A percentile compares a stretch with the other conserved stretches of the same genome.
Conservation (phyloP, 2,797 vertebrate species). For the Graptemys geographica region DNA sequence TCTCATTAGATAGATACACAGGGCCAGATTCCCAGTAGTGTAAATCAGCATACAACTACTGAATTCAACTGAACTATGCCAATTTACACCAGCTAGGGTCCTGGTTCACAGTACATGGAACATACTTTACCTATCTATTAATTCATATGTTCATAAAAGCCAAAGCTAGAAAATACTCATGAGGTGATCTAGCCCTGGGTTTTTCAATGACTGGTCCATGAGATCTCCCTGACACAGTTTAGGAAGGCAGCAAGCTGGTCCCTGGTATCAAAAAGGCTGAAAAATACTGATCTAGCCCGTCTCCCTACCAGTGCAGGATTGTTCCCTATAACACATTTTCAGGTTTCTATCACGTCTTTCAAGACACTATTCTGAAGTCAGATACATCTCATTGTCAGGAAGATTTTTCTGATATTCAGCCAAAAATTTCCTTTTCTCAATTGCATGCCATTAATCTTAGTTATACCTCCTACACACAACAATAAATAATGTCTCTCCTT, state of each 20-base stretch:
- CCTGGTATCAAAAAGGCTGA: not conserved
- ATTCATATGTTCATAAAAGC: not conserved
- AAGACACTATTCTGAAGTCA: not conserved
- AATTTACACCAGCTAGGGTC: not conserved
- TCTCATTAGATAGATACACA: not conserved
- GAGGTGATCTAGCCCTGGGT: not conserved
- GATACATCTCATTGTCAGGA: not conserved
- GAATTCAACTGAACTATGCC: not conserved
- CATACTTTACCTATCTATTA: not conserved
- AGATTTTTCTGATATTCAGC: not conserved
- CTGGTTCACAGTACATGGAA: not conserved
- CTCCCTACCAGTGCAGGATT: not conserved
- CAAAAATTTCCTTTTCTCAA: not conserved
- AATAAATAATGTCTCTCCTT: not conserved
- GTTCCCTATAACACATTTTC: not conserved
- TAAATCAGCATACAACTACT: not conserved
- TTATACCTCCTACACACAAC: not conserved
- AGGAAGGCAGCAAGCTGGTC: not conserved
- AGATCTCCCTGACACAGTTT: not conserved
- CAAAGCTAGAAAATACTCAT: not conserved
- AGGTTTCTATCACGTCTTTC: not conserved
- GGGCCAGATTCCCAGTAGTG: not conserved
- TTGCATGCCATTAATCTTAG: constrained; percentile 5
- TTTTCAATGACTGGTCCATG: not conserved
- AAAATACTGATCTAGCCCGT: not conserved